Evolutionary conservation across 2,888 invertebrate genomes (phyloP), one percentile per base, ranked within the genome.

Genomic region (Mellilla xanthometata): DNA sequence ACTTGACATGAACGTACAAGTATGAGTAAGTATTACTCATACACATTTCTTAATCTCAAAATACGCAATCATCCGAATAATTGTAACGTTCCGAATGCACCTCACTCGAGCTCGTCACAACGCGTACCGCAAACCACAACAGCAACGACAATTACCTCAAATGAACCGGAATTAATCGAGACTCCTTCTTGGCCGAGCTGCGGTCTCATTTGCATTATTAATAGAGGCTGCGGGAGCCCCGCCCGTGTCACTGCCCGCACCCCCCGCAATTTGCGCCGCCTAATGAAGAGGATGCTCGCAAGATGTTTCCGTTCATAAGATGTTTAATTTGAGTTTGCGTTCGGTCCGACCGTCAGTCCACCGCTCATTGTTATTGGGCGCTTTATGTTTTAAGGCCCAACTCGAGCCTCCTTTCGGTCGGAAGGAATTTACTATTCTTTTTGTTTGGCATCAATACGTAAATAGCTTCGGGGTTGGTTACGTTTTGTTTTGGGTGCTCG

Each of bases 121-220:
- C 19, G 63, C 59, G 57, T 58, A 73, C 81, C 84, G 68, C 81
- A 81, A 67, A 77, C 83, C 83, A 74, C 82, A 78, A 66, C 78
- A 64, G 67, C 83, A 78, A 73, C 81, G 88, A 88, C 88, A 89
- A 88, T 89, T 89, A 88, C 88, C 89, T 85, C 88, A 89, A 89
- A 88, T 88, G 88, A 88, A 89, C 84, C 88, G 76, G 85, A 87
- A 88, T 89, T 88, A 90, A 90, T 89, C 85, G 88, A 72, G 85
- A 80, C 81, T 79, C 83, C 83, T 83, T 78, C 87, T 88, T 88
- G 88, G 86, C 83, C 86, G 79, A 74, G 85, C 84, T 84, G 88
- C 85, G 87, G 87, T 84, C 88, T 88, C 87, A 88, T 88, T 88
- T 88, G 83, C 88, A 89, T 90, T 89, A 90, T 90, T 90, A 89